Evolutionary conservation across 2,113 vertebrate genomes (phyloP).

Genomic region (Percopsis transmontana): DNA sequence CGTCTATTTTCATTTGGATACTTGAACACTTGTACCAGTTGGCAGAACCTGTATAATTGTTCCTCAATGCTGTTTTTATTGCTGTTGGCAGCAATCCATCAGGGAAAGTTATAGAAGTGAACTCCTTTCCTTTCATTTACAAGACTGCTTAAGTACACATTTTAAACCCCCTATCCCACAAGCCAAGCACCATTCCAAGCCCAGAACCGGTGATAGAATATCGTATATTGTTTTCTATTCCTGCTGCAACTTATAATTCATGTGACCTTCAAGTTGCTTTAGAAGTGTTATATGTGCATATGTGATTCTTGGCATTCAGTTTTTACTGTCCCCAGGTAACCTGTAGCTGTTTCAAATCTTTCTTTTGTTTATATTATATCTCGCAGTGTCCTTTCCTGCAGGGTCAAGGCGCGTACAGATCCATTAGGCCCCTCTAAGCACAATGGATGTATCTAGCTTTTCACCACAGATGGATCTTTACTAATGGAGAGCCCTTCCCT

Average conservation of each 20-base stretch:
- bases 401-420: constrained; percentile 50
- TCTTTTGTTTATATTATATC: constrained; percentile 53
- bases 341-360: constrained; percentile 48
- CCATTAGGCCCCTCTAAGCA: constrained; percentile 23
- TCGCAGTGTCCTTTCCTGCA: constrained; percentile 51
- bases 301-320: constrained; percentile 27
- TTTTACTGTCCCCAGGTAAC: constrained; percentile 11
- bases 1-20: not conserved
- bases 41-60: constrained; percentile 19
- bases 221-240: constrained; percentile 19
- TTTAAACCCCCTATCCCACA: constrained; percentile 3
- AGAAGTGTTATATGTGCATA: not conserved
- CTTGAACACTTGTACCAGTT: no score
- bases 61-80: constrained; percentile 24
- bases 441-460: constrained; percentile 62
- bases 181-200: not conserved
- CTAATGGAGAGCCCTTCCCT: constrained; percentile 65
- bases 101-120: constrained; percentile 61
- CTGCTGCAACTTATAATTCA: no score
- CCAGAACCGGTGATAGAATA: constrained; percentile 16
- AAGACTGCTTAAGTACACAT: constrained; percentile 8
- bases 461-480: constrained; percentile 58
- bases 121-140: constrained; percentile 62
- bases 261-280: no score
- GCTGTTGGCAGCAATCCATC: constrained; percentile 21